These are phyloP conservation scores for Ornithoptera priamus DNA, from an alignment of 2,888 invertebrate species.

Conservation along the genomic window DNA sequence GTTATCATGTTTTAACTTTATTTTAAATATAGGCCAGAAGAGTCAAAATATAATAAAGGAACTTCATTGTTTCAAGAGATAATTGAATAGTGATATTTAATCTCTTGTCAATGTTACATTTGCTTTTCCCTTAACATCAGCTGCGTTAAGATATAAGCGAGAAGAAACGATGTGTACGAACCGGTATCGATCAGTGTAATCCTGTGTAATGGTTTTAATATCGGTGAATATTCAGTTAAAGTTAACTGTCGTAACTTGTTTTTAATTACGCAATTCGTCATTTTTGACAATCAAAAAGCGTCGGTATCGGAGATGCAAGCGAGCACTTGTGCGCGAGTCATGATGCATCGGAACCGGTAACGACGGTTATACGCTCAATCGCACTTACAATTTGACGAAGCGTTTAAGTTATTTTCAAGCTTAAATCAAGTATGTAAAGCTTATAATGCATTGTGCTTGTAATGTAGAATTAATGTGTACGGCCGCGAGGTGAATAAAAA, in stretches of 20 bases:
- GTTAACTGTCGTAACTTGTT: slow-evolving; percentile 34
- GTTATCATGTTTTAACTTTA: too few relatives aligned
- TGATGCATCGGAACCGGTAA: slow-evolving; percentile 64
- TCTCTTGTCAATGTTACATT: not conserved
- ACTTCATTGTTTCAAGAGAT: too few relatives aligned
- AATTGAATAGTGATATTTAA: too few relatives aligned
- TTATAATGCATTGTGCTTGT: slow-evolving; percentile 15
- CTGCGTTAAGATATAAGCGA: not conserved
- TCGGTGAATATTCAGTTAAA: slow-evolving; percentile 31
- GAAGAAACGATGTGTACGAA: not conserved
- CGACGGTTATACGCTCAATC: slow-evolving; percentile 36
- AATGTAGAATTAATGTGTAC: slow-evolving; percentile 19
- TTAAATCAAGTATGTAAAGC: slow-evolving; percentile 18
- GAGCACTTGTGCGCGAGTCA: slow-evolving; percentile 53
- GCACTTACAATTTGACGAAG: slow-evolving; percentile 13
- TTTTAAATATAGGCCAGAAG: too few relatives aligned
- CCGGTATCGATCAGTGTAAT: not conserved
- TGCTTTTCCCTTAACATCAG: not conserved
- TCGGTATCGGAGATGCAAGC: slow-evolving; percentile 49
- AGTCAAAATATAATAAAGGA: too few relatives aligned
- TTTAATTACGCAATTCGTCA: slow-evolving; percentile 52
- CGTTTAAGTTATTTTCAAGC: slow-evolving; percentile 14
- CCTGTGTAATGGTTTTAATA: slow-evolving; percentile 1
- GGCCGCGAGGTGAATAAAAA: slow-evolving; percentile 52
- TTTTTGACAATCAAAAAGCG: slow-evolving; percentile 53